Evolutionary conservation across 2,113 vertebrate genomes (phyloP).

Genomic region (Phaetusa simplex): DNA sequence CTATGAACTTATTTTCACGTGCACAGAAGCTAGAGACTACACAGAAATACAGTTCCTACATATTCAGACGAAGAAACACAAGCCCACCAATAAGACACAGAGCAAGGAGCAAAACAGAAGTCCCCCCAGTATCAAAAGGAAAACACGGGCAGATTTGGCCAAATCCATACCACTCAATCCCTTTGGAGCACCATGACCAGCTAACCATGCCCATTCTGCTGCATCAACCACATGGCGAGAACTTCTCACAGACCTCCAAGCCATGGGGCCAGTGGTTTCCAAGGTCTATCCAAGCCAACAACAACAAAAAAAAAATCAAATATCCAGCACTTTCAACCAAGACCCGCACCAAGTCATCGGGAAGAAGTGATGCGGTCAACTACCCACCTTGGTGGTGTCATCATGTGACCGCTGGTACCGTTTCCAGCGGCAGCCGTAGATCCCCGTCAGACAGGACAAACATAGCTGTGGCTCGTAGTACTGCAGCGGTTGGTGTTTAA

Average conservation of each 20-base stretch:
- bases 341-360: accelerated
- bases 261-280: accelerated
- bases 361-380: accelerated
- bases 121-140: neutral
- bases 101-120: neutral
- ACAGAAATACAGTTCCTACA: neutral
- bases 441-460: slow-evolving; percentile 94
- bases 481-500: slow-evolving; percentile 97
- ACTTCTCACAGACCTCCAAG: neutral
- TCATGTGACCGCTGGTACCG: slow-evolving; percentile 98
- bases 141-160: accelerated
- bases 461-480: slow-evolving; percentile 98
- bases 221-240: accelerated
- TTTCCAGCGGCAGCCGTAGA: slow-evolving; percentile 99
- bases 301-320: accelerated
- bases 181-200: neutral
- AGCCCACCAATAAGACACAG: neutral
- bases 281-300: neutral
- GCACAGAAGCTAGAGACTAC: accelerated
- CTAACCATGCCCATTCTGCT: too few species aligned
- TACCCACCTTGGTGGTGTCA: slow-evolving; percentile 88
- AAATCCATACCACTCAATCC: neutral
- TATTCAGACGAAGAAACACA: neutral
- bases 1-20: neutral
- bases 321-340: accelerated